These are phyloP conservation scores for Misgurnus anguillicaudatus DNA, from an alignment of 2,113 vertebrate species.

Conservation along the genomic window DNA sequence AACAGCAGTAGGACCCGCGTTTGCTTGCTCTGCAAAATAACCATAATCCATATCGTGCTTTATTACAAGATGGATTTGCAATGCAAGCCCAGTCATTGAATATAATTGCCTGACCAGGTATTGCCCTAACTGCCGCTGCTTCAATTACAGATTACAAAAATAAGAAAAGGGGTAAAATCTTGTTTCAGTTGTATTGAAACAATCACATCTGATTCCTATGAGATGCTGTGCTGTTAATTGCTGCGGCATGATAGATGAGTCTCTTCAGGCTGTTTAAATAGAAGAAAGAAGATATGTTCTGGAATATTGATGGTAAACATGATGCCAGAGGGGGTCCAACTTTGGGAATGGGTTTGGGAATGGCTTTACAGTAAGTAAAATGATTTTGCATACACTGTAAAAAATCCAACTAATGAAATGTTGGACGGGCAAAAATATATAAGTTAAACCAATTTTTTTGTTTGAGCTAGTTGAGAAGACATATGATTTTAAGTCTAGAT, in stretches of 20 bases:
- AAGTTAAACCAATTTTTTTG: no score
- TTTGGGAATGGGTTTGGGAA: not conserved
- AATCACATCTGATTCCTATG: constrained; percentile 37
- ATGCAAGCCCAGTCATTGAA: constrained; percentile 58
- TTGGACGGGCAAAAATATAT: no score
- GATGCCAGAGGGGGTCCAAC: not conserved
- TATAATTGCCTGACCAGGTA: constrained; percentile 72
- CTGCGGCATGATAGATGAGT: constrained; percentile 23
- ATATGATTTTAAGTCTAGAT: no score
- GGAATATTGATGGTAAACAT: not conserved
- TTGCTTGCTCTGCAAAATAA: constrained; percentile 55
- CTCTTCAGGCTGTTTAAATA: constrained; percentile 35
- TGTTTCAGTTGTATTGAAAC: constrained; percentile 49
- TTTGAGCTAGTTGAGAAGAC: no score
- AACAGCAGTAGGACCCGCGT: constrained; percentile 34
- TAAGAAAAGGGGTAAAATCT: constrained; percentile 55
- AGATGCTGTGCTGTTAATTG: constrained; percentile 44
- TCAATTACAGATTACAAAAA: constrained; percentile 59
- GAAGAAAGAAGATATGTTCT: not conserved
- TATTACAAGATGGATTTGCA: constrained; percentile 72
- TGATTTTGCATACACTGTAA: no score
- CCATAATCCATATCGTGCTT: constrained; percentile 62
- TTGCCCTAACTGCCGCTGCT: constrained; percentile 48
- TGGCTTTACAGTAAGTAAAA: no score
- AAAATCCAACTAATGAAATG: no score